phyloP scores from a whole-genome alignment of 2,113 vertebrate species.

The Halcyon senegalensis region DNA sequence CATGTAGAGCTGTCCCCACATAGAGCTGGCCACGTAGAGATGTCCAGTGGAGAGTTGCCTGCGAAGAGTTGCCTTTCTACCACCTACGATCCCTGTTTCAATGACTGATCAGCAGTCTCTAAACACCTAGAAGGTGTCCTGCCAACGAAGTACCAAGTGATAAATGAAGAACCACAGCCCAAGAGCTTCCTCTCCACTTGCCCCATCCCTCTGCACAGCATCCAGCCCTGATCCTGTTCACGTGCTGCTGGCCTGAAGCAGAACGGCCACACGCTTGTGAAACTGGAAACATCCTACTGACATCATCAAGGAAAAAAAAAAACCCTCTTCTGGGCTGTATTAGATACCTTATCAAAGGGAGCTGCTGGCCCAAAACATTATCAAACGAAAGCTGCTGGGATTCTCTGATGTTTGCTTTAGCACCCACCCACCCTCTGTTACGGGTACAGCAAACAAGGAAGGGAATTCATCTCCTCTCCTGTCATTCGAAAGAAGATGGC shows the following conservation, averaged over 20 bases:
- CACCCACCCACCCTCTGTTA: fast-evolving
- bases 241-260: fast-evolving
- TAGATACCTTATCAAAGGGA: background rate
- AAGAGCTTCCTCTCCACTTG: background rate
- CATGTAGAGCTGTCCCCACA: background rate
- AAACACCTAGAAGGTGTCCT: background rate
- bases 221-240: background rate
- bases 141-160: fast-evolving
- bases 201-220: background rate
- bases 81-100: fast-evolving
- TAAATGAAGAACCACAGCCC: background rate
- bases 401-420: background rate
- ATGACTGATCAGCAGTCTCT: background rate
- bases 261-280: fast-evolving
- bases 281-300: fast-evolving
- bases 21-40: too few species aligned
- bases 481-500: fast-evolving
- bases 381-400: background rate
- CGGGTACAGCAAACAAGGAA: fast-evolving
- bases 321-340: background rate
- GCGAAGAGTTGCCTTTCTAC: background rate
- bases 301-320: background rate
- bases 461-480: background rate
- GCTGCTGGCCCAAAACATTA: background rate
- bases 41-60: background rate